Percentiles rank a stretch among this genome's conserved stretches.
These are phyloP conservation scores for Oeneis ivallda DNA, from an alignment of 2,888 invertebrate genomes.

Conservation along the genomic window DNA sequence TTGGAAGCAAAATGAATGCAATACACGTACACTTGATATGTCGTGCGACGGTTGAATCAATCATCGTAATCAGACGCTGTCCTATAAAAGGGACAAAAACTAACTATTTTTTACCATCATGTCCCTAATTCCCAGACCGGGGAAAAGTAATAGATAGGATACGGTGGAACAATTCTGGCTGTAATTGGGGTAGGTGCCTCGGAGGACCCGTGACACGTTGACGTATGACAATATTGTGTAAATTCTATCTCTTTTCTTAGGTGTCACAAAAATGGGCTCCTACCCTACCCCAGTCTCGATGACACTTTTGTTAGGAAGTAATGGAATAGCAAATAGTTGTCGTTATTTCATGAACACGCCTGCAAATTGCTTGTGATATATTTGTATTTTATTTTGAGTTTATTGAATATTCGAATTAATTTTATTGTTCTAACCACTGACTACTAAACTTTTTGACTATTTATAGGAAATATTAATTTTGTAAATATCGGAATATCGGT, in stretches of 20 bases:
- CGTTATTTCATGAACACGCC: neutral
- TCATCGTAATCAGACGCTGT: conserved; percentile 60
- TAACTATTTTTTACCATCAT: conserved; percentile 63
- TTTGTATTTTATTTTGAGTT: neutral
- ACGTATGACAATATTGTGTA: conserved; percentile 76
- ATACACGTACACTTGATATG: conserved; percentile 29
- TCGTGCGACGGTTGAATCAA: conserved; percentile 46
- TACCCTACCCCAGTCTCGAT: conserved; percentile 18
- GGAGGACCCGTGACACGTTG: conserved; percentile 63
- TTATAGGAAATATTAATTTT: no score
- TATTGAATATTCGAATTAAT: no score
- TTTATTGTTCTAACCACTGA: no score
- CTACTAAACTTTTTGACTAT: no score
- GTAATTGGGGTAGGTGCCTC: conserved; percentile 73
- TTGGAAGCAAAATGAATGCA: conserved; percentile 27
- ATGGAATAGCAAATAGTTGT: conserved; percentile 22
- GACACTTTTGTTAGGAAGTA: conserved; percentile 14
- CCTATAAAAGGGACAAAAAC: conserved; percentile 38
- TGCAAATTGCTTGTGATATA: neutral
- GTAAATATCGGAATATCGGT: no score
- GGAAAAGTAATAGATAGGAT: conserved; percentile 70
- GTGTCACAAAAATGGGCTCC: conserved; percentile 17
- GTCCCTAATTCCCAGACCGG: conserved; percentile 62
- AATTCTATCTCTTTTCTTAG: conserved; percentile 56
- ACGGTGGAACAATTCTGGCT: conserved; percentile 68